Evolutionary conservation across 1,140 invertebrate genomes (phyloP), one percentile per base, ranked within the genome.

Genomic region (Andrena cerasifolii): DNA sequence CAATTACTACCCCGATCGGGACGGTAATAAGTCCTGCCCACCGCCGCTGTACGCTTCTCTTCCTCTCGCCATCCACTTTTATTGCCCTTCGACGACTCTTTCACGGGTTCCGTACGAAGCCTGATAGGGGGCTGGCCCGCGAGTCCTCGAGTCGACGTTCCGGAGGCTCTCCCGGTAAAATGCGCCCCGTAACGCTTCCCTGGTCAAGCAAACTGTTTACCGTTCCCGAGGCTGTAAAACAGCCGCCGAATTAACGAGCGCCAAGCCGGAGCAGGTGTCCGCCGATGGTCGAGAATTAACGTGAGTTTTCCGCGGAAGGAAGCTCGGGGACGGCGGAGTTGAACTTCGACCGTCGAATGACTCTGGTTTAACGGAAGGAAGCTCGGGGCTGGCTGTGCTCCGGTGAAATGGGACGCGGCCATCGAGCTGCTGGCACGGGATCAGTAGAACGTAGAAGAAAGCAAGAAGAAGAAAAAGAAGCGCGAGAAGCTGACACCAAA

Each of bases 401-500:
- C 36, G 18, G 61, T 12, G 31, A 31, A 61, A 36, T 40, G 33
- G 18, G 49, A 14, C 36, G 45, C 49, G 36, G 71, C 24, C 59
- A 74, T 65, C 59, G 49, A 24, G 61, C 71, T 26, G 16, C 51
- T 47, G 26, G 36, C 56, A 24, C 26, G 47, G 43, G 67, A 77
- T 71, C 66, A 71, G 56, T 33, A 18, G 10, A 59, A 21, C 21
- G 59, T 16, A 16, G 71, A 8, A 66, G 16, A 24, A 21, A 8
- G 51, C 28, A 75, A 49, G 47, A 58, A 36, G 49, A 28, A 24
- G 49, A 51, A n/a, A 72, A 80, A 68, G 49, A 61, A 74, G 79
- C 33, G 58, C 36, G 56, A 49, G 28, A 70, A 62, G 56, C 75
- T 61, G 66, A 70, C 59, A 72, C 71, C 61, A 62, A 61, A 33